Percentiles rank a stretch among this genome's conserved stretches.
phyloP scores from a whole-genome alignment of 2,888 invertebrate genomes.

The Serripes groenlandicus region DNA sequence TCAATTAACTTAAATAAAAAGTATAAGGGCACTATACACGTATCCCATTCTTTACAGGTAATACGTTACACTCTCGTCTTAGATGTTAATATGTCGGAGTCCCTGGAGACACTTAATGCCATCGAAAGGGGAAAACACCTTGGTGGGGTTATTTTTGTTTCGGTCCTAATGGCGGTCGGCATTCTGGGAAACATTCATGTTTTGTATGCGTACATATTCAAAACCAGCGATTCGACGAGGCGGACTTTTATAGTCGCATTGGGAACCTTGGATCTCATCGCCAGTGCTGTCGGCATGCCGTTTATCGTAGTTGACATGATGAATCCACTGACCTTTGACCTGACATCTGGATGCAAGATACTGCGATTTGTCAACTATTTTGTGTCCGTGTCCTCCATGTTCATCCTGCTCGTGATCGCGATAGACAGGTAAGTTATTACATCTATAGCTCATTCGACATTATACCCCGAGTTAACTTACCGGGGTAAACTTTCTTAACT shows the following conservation, averaged over 20 bases:
- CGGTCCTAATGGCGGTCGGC: conserved; percentile 47
- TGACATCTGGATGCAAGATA: conserved; percentile 45
- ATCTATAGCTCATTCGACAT: neutral
- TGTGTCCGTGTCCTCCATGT: conserved; percentile 32
- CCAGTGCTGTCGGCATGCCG: conserved; percentile 56
- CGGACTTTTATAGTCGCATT: conserved; percentile 53
- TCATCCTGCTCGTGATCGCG: conserved; percentile 54
- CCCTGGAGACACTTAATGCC: conserved; percentile 42
- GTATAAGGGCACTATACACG: no score
- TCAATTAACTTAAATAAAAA: no score
- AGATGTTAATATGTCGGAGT: no score
- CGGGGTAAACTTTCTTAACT: neutral
- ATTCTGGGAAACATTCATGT: conserved; percentile 63
- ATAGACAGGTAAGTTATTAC: conserved; percentile 42
- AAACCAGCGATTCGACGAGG: conserved; percentile 49
- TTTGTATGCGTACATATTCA: conserved; percentile 41
- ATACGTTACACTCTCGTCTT: no score
- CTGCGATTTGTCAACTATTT: conserved; percentile 59
- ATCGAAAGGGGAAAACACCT: conserved; percentile 31
- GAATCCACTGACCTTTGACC: conserved; percentile 36
- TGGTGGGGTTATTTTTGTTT: conserved; percentile 52
- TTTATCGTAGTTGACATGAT: conserved; percentile 43
- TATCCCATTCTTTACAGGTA: no score
- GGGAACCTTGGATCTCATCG: conserved; percentile 51
- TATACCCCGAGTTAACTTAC: neutral